These are phyloP conservation scores for Dasysyrphus albostriatus DNA, from an alignment of 2,888 invertebrate genomes.

Conservation along the genomic window DNA sequence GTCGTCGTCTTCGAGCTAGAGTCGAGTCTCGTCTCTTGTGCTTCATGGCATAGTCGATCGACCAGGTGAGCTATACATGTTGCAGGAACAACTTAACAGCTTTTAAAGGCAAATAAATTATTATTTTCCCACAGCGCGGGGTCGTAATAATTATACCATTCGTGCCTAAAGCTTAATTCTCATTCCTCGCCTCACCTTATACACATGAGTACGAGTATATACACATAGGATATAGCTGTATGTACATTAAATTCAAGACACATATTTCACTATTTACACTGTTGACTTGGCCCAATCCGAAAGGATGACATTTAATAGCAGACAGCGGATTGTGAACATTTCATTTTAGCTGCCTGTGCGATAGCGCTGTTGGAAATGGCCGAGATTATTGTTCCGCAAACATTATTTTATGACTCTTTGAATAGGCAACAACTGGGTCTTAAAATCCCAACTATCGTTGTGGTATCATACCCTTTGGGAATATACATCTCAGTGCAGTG, in stretches of 20 bases:
- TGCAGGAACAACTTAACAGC: constrained; percentile 32
- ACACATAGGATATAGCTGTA: too few species aligned
- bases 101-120: constrained; percentile 55
- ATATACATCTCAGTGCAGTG: constrained; percentile 23
- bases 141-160: constrained; percentile 71
- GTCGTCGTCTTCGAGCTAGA: not conserved
- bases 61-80: constrained; percentile 24
- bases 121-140: constrained; percentile 75
- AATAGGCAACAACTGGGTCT: constrained; percentile 45
- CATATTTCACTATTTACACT: constrained; percentile 64
- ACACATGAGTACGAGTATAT: not conserved
- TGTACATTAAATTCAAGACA: constrained; percentile 39
- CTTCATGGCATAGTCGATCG: not conserved
- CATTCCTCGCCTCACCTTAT: not conserved
- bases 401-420: constrained; percentile 64
- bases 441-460: constrained; percentile 3
- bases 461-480: constrained; percentile 27
- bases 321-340: constrained; percentile 66
- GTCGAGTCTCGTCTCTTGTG: not conserved
- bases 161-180: constrained; percentile 45
- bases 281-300: constrained; percentile 54
- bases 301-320: constrained; percentile 76
- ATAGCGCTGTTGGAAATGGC: constrained; percentile 63
- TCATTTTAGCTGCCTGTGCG: constrained; percentile 56
- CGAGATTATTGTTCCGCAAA: constrained; percentile 61